Conservation (phyloP, 2,113 vertebrate species). For the Platycercus adscitus region DNA sequence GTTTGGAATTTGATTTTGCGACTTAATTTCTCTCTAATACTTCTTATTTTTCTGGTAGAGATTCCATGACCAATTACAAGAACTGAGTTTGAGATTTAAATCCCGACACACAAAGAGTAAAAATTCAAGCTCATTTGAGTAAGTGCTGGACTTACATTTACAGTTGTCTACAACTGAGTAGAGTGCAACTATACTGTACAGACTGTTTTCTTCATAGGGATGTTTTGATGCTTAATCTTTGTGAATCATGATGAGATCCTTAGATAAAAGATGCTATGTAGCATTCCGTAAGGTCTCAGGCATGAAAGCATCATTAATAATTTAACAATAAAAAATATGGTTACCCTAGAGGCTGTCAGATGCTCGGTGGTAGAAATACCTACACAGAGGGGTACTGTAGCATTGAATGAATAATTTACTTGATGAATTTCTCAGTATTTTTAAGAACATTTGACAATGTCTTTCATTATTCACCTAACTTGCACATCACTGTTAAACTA, state of each 20-base stretch:
- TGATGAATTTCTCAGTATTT: neutral
- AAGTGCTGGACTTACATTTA: neutral
- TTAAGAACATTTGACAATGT: neutral
- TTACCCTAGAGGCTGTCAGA: neutral
- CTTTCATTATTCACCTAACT: neutral
- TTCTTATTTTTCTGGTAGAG: neutral
- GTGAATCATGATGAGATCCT: neutral
- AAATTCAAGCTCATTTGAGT: neutral
- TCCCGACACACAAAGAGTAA: neutral
- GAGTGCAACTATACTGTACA: neutral
- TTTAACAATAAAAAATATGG: neutral
- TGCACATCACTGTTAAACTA: neutral
- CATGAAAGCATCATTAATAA: constrained; percentile 22
- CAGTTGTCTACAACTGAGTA: neutral
- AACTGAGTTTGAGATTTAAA: neutral
- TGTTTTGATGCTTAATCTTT: neutral
- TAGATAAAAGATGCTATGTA: neutral
- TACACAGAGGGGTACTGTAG: neutral
- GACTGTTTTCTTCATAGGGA: neutral
- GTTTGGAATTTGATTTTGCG: neutral
- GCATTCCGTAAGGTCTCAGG: neutral
- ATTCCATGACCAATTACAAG: neutral
- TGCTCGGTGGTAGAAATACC: neutral
- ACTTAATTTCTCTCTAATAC: neutral
- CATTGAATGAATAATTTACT: constrained; percentile 11